These are phyloP conservation scores for Rhabdomys pumilio DNA, from an alignment of 2,797 vertebrate genomes.

Conservation along the genomic window DNA sequence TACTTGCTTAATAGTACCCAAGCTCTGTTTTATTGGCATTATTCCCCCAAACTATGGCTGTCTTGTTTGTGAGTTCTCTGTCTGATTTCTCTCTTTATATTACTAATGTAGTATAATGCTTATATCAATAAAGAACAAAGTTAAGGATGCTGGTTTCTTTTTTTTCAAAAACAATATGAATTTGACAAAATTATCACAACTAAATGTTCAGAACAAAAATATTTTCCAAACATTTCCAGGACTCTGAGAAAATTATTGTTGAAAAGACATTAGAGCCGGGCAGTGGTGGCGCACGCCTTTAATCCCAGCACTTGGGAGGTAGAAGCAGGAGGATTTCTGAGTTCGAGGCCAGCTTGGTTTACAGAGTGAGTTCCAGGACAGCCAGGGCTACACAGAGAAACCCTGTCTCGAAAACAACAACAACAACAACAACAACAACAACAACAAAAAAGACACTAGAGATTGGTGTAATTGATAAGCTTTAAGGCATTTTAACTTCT, in stretches of 20 bases:
- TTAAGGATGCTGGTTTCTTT: neutral
- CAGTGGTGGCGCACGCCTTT: no score
- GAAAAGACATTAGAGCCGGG: neutral
- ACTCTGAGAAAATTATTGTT: neutral
- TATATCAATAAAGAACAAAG: neutral
- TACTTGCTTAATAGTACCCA: conserved; percentile 52
- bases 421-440: no score
- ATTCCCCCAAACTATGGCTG: conserved; percentile 75
- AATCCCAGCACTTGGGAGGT: no score
- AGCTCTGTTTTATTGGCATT: conserved; percentile 69
- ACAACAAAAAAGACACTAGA: neutral
- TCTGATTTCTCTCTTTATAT: neutral
- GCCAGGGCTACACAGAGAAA: no score
- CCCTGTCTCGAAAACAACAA: no score
- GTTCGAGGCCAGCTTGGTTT: no score
- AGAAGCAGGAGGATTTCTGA: no score
- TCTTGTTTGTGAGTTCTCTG: conserved; percentile 64
- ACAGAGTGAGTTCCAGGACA: no score
- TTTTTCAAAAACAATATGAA: neutral
- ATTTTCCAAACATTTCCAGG: neutral
- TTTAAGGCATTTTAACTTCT: neutral
- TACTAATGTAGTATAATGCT: conserved; percentile 68
- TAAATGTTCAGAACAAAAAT: neutral
- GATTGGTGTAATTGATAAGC: neutral
- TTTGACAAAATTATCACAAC: neutral